Evolutionary conservation across 1,140 invertebrate genomes (phyloP), one percentile per base, ranked within the genome.

Genomic region (Phymorhynchus buccinoides): DNA sequence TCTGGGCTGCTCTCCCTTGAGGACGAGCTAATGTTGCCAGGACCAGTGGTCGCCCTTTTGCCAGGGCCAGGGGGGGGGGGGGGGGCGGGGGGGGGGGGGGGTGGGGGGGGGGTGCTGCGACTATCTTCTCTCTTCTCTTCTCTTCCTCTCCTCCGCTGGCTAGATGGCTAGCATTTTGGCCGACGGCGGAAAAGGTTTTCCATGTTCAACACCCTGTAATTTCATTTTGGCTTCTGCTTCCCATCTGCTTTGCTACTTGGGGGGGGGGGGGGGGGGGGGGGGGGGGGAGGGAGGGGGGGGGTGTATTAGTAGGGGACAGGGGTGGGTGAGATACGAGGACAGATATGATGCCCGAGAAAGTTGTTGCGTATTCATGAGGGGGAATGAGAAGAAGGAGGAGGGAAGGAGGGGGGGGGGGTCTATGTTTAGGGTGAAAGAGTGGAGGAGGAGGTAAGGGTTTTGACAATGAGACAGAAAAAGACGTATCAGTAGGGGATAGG

Each of bases 341-440:
- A n/a, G 14, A 14, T n/a, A n/a, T 62, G 56, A 14, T 16, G n/a
- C 56, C 56, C 56, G 71, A 6, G 71, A 32, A 39, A 16, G 71
- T 75, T 39, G 32, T 41, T 75, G 71, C 32, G 71, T 75, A 41
- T 75, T 39, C 39, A 75, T 75, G 71, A 75, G 71, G 39, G 37
- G 35, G 71, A 41, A 16, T 12, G 6, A 16, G 71, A 39, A 32
- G 32, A 75, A 32, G 32, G n/a, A 32, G 32, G 37, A 32, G 32
- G n/a, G 56, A 27, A 62, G 56, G 56, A 3, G 7, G 56, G 18
- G 44, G n/a, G n/a, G n/a, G n/a, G n/a, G n/a, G n/a, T n/a, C n/a
- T n/a, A n/a, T n/a, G n/a, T n/a, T n/a, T n/a, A 9, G 12, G 56
- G 22, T 9, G 48, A 52, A 9, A 27, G 22, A 2, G 56, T 62